These are phyloP conservation scores for Linnaemya tessellans DNA, from an alignment of 2,888 invertebrate species.

Conservation along the genomic window DNA sequence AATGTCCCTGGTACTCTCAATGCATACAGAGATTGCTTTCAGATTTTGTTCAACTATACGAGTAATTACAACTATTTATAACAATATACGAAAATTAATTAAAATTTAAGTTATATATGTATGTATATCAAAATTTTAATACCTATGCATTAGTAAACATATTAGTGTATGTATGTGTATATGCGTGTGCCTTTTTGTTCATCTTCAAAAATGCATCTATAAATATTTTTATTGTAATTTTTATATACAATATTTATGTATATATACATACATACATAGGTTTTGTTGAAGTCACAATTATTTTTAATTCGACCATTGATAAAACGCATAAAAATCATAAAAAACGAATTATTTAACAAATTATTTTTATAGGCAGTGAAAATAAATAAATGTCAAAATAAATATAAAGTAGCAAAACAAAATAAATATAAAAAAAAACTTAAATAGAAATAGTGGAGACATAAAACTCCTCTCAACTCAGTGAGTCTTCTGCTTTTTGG, in stretches of 20 bases:
- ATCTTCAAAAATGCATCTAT: background rate
- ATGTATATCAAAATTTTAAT: no score
- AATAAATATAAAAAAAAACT: slow-evolving; percentile 25
- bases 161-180: no score
- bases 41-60: no score
- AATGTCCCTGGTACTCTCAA: no score
- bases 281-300: background rate
- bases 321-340: slow-evolving; percentile 21
- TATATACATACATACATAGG: background rate
- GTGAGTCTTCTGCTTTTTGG: slow-evolving; percentile 22
- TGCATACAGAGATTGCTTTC: no score
- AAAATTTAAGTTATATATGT: no score
- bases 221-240: background rate
- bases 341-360: slow-evolving; percentile 38
- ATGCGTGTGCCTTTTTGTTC: background rate
- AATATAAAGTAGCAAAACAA: slow-evolving; percentile 43
- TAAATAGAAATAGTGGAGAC: slow-evolving; percentile 34
- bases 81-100: no score
- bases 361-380: slow-evolving; percentile 53
- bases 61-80: no score
- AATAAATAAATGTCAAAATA: slow-evolving; percentile 47
- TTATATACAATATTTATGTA: background rate
- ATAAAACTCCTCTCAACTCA: slow-evolving; percentile 49
- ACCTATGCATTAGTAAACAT: no score
- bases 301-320: slow-evolving; percentile 17